Conservation (phyloP, 2,888 invertebrate species). For the Urechis unicinctus region DNA sequence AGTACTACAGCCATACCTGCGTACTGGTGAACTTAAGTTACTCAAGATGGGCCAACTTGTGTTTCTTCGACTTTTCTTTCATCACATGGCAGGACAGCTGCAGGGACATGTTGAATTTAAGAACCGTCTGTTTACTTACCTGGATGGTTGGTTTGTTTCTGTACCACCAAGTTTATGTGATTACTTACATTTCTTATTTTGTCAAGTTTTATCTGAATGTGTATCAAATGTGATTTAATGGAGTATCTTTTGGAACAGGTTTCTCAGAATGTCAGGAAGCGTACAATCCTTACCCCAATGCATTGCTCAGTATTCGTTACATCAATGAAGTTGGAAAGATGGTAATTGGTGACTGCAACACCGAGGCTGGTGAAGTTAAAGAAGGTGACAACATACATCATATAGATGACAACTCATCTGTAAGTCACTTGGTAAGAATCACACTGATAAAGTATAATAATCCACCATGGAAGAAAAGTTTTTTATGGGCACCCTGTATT, state of each 20-base stretch:
- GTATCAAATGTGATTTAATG: neutral
- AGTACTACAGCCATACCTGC: constrained; percentile 42
- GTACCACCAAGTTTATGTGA: neutral
- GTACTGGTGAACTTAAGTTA: constrained; percentile 10
- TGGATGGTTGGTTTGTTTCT: constrained; percentile 45
- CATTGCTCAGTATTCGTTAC: constrained; percentile 42
- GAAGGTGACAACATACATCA: constrained; percentile 29
- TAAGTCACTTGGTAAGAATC: too few relatives aligned
- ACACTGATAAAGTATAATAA: too few relatives aligned
- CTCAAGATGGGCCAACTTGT: constrained; percentile 44
- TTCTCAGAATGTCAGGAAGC: constrained; percentile 42
- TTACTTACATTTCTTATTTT: too few relatives aligned
- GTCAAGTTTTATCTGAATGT: neutral
- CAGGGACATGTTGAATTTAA: constrained; percentile 44
- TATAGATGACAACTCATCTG: too few relatives aligned
- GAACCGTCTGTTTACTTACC: constrained; percentile 42
- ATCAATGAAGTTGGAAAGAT: constrained; percentile 47
- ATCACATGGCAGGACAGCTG: constrained; percentile 49
- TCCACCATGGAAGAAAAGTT: too few relatives aligned
- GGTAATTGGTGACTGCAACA: constrained; percentile 37
- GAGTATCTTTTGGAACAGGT: constrained; percentile 20
- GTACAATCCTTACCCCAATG: constrained; percentile 47
- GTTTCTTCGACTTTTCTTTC: constrained; percentile 46
- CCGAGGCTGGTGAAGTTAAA: constrained; percentile 37
- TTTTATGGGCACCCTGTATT: too few relatives aligned